Conservation (phyloP, 1,140 invertebrate genomes). For the Magallana angulata region DNA sequence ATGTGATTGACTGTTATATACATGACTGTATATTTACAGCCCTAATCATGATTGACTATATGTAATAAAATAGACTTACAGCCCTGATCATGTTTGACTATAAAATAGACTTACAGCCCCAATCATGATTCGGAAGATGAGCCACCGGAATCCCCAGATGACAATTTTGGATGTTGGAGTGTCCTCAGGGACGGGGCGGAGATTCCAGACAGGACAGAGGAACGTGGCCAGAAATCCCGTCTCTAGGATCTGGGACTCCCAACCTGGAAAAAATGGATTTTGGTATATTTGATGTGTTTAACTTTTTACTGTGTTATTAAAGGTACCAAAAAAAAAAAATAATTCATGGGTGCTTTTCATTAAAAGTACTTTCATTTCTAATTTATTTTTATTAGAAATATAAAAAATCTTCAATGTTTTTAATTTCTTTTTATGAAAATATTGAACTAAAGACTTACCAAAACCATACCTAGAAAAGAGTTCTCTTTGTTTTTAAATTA, state of each 20-base stretch:
- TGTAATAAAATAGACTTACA: too few species aligned
- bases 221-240: constrained; percentile 80
- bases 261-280: constrained; percentile 66
- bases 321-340: too few species aligned
- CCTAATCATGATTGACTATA: too few species aligned
- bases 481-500: not conserved
- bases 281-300: not conserved
- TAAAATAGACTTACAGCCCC: constrained; percentile 76
- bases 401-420: not conserved
- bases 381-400: too few species aligned
- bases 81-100: not conserved
- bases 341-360: too few species aligned
- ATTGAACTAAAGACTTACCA: not conserved
- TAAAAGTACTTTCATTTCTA: too few species aligned
- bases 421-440: not conserved
- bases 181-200: constrained; percentile 72
- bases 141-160: constrained; percentile 78
- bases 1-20: too few species aligned
- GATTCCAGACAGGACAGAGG: constrained; percentile 76
- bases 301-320: too few species aligned
- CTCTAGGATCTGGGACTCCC: constrained; percentile 81
- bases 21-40: too few species aligned
- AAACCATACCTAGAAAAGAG: not conserved
- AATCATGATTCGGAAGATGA: constrained; percentile 81
- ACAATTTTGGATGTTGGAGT: constrained; percentile 76